Conservation (phyloP, 2,888 invertebrate genomes). For the Griposia aprilina region DNA sequence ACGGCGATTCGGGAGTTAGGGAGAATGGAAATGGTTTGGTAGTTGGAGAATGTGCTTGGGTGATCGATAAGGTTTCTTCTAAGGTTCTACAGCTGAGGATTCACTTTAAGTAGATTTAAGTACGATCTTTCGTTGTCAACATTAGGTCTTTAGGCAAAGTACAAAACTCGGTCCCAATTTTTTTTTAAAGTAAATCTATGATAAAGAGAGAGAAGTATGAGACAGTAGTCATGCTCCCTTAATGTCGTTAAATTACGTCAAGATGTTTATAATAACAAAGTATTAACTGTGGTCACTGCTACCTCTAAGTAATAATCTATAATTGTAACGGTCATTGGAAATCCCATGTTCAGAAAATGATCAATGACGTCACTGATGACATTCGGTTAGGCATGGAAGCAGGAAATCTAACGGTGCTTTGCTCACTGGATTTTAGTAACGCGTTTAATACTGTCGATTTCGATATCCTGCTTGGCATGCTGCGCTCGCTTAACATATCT, state of each 20-base stretch:
- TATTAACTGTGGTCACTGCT: background rate
- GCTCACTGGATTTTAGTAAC: too few relatives aligned
- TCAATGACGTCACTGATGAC: too few relatives aligned
- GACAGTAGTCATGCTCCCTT: background rate
- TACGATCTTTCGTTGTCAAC: background rate
- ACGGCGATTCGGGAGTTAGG: slow-evolving; percentile 71
- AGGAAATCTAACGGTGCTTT: too few relatives aligned
- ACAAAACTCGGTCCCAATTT: background rate
- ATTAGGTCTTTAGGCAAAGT: background rate
- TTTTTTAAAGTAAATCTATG: background rate
- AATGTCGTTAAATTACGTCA: background rate
- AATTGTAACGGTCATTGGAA: too few relatives aligned
- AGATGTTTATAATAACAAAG: background rate
- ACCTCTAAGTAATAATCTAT: background rate
- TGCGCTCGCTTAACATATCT: too few relatives aligned
- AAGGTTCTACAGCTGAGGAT: too few relatives aligned
- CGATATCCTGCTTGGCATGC: too few relatives aligned
- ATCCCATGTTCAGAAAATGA: background rate
- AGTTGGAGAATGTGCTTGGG: background rate
- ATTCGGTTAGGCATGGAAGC: too few relatives aligned
- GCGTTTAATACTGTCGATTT: too few relatives aligned
- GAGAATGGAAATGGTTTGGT: slow-evolving; percentile 67
- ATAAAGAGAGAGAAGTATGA: background rate
- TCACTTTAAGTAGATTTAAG: background rate
- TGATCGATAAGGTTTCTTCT: too few relatives aligned